Percentiles rank a stretch among this genome's conserved stretches.
These are phyloP conservation scores for Lymantria dispar DNA, from an alignment of 2,888 invertebrate species.

Conservation along the genomic window DNA sequence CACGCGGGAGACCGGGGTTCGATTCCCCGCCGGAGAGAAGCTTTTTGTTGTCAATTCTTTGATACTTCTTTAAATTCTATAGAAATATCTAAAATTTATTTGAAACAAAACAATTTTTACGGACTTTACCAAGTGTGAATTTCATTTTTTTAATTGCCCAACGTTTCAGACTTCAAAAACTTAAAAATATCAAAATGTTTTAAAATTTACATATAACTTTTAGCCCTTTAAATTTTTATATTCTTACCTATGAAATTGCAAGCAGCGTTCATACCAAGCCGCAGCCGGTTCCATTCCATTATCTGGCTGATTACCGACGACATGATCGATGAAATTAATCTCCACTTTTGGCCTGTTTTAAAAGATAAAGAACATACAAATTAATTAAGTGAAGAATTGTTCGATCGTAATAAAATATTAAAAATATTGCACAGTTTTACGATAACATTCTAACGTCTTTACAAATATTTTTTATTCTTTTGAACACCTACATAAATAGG, in stretches of 20 bases:
- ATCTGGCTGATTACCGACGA: slow-evolving; percentile 98
- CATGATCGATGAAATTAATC: slow-evolving; percentile 96
- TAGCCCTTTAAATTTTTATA: background rate
- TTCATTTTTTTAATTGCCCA: background rate
- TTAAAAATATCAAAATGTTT: too few species aligned
- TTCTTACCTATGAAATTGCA: slow-evolving; percentile 82
- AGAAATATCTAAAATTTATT: too few species aligned
- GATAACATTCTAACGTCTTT: too few species aligned
- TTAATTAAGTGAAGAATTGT: background rate
- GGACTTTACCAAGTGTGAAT: too few species aligned
- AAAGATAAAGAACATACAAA: background rate
- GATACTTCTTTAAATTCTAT: too few species aligned
- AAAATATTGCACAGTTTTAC: too few species aligned
- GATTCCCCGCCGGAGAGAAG: slow-evolving; percentile 40
- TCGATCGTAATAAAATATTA: too few species aligned
- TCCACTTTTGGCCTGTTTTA: slow-evolving; percentile 84
- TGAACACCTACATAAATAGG: too few species aligned
- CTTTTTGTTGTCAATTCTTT: slow-evolving; percentile 18
- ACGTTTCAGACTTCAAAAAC: too few species aligned
- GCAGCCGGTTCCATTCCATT: slow-evolving; percentile 93
- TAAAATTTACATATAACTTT: too few species aligned
- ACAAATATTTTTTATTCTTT: too few species aligned
- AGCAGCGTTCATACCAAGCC: slow-evolving; percentile 88
- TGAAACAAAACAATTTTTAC: too few species aligned
- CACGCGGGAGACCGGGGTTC: slow-evolving; percentile 73